Evolutionary conservation across 2,888 invertebrate genomes (phyloP).

Genomic region (Drosophila kambysellisi): DNA sequence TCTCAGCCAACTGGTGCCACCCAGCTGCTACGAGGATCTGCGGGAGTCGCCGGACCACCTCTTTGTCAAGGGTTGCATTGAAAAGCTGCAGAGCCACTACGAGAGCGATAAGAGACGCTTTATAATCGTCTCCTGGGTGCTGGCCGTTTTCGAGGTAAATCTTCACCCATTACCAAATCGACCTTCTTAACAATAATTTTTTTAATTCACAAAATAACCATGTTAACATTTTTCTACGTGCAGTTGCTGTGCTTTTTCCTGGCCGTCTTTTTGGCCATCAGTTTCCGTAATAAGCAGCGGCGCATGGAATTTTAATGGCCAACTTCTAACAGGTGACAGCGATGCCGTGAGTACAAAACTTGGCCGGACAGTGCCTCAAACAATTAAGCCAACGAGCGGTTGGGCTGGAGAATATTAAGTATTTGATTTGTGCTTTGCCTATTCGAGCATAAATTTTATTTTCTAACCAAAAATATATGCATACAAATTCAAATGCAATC

Average conservation of each 20-base stretch:
- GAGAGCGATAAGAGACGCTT: constrained; percentile 86
- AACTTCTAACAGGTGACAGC: constrained; percentile 13
- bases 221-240: constrained; percentile 19
- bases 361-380: constrained; percentile 6
- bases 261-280: constrained; percentile 74
- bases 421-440: constrained; percentile 51
- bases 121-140: constrained; percentile 88
- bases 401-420: constrained; percentile 42
- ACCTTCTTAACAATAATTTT: not conserved
- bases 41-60: constrained; percentile 58
- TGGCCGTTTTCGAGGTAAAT: constrained; percentile 89
- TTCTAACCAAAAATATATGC: constrained; percentile 31
- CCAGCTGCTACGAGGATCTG: constrained; percentile 74
- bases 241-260: constrained; percentile 75
- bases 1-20: constrained; percentile 67
- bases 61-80: constrained; percentile 73
- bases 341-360: constrained; percentile 60
- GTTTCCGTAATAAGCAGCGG: constrained; percentile 81
- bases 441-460: constrained; percentile 43
- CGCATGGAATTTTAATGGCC: constrained; percentile 80
- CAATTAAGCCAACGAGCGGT: not conserved
- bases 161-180: not conserved
- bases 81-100: constrained; percentile 70
- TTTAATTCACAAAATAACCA: not conserved
- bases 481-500: constrained; percentile 14